phyloP scores from a whole-genome alignment of 2,797 vertebrate species.

The Pteronotus mesoamericanus region DNA sequence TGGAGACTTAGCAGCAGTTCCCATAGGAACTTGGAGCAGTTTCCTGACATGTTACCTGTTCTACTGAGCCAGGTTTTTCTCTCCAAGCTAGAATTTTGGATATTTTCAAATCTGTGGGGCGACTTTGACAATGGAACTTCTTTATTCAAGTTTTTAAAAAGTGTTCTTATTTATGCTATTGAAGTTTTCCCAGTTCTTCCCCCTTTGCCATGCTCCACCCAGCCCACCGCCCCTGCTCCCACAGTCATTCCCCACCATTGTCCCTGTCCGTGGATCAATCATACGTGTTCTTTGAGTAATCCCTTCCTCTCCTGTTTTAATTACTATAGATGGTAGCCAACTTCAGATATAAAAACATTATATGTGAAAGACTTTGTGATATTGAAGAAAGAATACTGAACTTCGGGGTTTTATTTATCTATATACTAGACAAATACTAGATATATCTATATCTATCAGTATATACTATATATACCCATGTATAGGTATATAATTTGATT shows the following conservation, averaged over 20 bases:
- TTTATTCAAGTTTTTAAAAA: neutral
- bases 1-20: neutral
- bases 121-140: neutral
- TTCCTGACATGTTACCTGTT: neutral
- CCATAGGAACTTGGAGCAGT: neutral
- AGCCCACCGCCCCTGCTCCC: neutral
- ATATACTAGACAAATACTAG: too few species aligned
- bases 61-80: neutral
- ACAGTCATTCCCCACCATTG: too few species aligned
- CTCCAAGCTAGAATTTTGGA: constrained; percentile 39
- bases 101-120: constrained; percentile 19
- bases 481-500: neutral
- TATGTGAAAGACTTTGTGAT: neutral
- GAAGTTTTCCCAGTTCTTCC: neutral
- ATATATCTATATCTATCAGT: too few species aligned
- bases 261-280: neutral
- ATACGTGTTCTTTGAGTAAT: neutral
- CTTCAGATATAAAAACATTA: constrained; percentile 9
- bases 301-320: neutral
- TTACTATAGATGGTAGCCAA: neutral
- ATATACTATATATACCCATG: neutral
- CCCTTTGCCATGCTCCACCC: neutral
- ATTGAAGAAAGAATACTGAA: neutral
- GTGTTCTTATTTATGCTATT: neutral
- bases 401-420: neutral